phyloP scores from a whole-genome alignment of 2,113 vertebrate species.

The Willisornis vidua region DNA sequence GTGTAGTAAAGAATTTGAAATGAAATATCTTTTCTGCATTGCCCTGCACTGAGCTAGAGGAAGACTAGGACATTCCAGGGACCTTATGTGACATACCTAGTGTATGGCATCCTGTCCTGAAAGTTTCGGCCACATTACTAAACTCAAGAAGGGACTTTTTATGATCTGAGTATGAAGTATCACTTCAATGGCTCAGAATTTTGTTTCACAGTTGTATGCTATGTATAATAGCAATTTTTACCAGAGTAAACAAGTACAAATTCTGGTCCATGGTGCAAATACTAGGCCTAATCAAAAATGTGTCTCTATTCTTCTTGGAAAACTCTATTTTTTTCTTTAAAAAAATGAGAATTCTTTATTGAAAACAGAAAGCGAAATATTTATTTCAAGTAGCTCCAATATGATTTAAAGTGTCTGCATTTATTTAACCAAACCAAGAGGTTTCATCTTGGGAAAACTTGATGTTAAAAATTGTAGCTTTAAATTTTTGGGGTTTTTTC shows the following conservation, averaged over 20 bases:
- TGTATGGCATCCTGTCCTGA: neutral
- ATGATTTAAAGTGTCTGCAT: neutral
- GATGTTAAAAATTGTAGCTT: neutral
- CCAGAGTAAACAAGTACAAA: neutral
- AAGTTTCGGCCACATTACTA: neutral
- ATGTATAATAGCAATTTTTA: neutral
- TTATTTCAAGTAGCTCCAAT: neutral
- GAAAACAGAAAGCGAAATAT: neutral
- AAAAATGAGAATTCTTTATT: neutral
- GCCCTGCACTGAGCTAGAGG: neutral
- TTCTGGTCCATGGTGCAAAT: neutral
- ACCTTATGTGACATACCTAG: neutral
- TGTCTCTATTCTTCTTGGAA: neutral
- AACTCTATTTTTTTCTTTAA: neutral
- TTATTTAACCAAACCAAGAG: neutral
- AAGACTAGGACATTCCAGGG: neutral
- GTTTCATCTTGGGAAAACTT: neutral
- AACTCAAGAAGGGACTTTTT: neutral
- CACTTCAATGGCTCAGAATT: neutral
- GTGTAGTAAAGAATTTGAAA: neutral
- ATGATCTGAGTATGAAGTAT: neutral
- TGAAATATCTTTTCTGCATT: neutral
- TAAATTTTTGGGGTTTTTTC: neutral
- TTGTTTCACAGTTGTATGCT: neutral
- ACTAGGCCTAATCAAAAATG: neutral